These are phyloP conservation scores for Ibidorhyncha struthersii DNA, from an alignment of 2,113 vertebrate species.

Conservation along the genomic window DNA sequence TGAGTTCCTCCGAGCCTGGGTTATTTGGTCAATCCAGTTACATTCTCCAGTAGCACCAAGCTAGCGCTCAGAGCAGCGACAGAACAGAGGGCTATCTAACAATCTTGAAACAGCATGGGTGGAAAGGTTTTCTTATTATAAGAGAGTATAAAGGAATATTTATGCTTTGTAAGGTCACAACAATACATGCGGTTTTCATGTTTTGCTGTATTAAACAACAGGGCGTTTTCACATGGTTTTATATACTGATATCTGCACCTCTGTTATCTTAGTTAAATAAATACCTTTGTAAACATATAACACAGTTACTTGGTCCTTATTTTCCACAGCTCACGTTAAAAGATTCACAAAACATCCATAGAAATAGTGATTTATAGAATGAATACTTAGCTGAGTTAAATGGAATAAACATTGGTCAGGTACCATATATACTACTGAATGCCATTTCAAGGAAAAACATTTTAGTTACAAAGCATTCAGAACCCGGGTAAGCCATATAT, in stretches of 20 bases:
- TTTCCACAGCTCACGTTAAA: constrained; percentile 60
- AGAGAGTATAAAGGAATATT: constrained; percentile 11
- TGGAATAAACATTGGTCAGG: constrained; percentile 60
- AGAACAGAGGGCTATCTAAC: constrained; percentile 30
- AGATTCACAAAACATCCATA: constrained; percentile 73
- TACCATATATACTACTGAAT: constrained; percentile 66
- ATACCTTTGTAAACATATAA: constrained; percentile 71
- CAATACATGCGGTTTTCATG: not conserved
- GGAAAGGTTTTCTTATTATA: not conserved
- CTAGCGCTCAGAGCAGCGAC: constrained; percentile 39
- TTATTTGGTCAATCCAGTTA: constrained; percentile 58
- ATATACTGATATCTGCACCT: constrained; percentile 66
- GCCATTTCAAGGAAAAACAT: constrained; percentile 58
- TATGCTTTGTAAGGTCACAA: constrained; percentile 29
- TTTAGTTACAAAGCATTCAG: constrained; percentile 71
- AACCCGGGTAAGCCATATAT: constrained; percentile 64
- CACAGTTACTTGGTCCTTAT: constrained; percentile 73
- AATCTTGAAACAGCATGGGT: constrained; percentile 21
- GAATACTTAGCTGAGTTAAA: constrained; percentile 71
- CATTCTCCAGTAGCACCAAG: constrained; percentile 65
- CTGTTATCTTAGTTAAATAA: constrained; percentile 71
- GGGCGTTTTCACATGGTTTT: not conserved
- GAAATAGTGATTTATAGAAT: constrained; percentile 73
- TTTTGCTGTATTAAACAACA: not conserved
- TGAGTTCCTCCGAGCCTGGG: constrained; percentile 14